Percentiles rank a stretch among this genome's conserved stretches.
Conservation (phyloP, 2,888 invertebrate genomes). For the Cistogaster globosa region DNA sequence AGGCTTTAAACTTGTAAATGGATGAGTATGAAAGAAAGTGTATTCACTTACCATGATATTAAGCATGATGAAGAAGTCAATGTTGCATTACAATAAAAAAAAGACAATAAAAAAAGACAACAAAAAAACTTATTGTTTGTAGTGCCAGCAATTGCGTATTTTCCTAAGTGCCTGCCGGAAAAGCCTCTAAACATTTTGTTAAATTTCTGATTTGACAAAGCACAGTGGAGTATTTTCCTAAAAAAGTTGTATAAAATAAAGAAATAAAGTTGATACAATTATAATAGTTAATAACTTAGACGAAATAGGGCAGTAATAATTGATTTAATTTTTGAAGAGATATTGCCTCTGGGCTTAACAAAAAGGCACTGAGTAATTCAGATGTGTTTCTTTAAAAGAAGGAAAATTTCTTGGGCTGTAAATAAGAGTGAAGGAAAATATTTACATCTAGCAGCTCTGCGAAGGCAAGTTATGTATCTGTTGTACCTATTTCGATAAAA, state of each 20-base stretch:
- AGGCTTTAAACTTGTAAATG: slow-evolving; percentile 35
- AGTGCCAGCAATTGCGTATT: slow-evolving; percentile 55
- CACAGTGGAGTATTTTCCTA: background rate
- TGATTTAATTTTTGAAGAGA: no score
- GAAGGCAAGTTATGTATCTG: no score
- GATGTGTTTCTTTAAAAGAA: no score
- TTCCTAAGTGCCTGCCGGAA: slow-evolving; percentile 50
- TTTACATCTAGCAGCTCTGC: no score
- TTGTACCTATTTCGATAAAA: no score
- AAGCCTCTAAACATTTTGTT: slow-evolving; percentile 58
- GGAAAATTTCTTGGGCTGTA: no score
- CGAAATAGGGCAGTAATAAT: no score
- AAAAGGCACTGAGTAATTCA: no score
- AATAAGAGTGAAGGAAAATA: no score
- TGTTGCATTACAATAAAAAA: slow-evolving; percentile 36
- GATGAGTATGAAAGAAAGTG: background rate
- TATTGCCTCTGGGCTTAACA: no score
- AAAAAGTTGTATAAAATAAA: background rate
- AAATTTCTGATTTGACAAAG: slow-evolving; percentile 17
- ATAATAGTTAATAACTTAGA: background rate
- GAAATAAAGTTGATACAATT: background rate
- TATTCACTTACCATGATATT: slow-evolving; percentile 41
- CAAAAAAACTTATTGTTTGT: slow-evolving; percentile 24
- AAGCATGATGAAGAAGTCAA: slow-evolving; percentile 42
- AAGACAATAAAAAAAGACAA: background rate